Evolutionary conservation across 2,888 invertebrate species (phyloP), one percentile per base, ranked within the genome.

Genomic region (Pyrochroa serraticornis): DNA sequence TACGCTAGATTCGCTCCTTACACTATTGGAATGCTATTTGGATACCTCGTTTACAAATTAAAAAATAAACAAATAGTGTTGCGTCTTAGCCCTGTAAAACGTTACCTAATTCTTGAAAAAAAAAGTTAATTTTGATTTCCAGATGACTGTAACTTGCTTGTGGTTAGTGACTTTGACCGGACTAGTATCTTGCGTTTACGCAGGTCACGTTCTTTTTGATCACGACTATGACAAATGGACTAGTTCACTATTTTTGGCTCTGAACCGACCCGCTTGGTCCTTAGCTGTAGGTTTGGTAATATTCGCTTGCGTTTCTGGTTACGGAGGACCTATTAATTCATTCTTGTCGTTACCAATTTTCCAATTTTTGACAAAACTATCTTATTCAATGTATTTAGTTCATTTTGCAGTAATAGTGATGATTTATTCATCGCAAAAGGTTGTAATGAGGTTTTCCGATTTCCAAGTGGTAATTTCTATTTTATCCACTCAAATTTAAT

Each of bases 291-390:
- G 22, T n/a, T 37, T 47, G 7, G 41, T 56, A 6, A 52, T 56
- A 8, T 52, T 47, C 5, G 36, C 56, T 1, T 60, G 56, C 22
- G 52, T 52, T 14, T 7, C 38, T 10, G 60, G 60, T 1, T 48
- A 60, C 48, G 56, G 60, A 9, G 51, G 81, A 65, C 79, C 80
- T 2, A 69, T 82, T 6, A 80, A 82, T 66, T 81, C 80, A 80
- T 79, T 83, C 56, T 71, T 83, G 0, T 81, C 81, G 0, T 67
- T 80, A 1, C 62, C 68, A 8, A 58, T 82, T 35, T 83, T 82
- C 79, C 81, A 82, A 70, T 71, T 82, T 7, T 78, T 82, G 1
- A 80, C 81, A 1, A 76, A 82, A 1, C 71, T 83, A 1, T 81
- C 83, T 0, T 83, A 80, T 57, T 81, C 80, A 0, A 78, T 82